Evolutionary conservation across 2,888 invertebrate species (phyloP).

Genomic region (Panopea generosa): DNA sequence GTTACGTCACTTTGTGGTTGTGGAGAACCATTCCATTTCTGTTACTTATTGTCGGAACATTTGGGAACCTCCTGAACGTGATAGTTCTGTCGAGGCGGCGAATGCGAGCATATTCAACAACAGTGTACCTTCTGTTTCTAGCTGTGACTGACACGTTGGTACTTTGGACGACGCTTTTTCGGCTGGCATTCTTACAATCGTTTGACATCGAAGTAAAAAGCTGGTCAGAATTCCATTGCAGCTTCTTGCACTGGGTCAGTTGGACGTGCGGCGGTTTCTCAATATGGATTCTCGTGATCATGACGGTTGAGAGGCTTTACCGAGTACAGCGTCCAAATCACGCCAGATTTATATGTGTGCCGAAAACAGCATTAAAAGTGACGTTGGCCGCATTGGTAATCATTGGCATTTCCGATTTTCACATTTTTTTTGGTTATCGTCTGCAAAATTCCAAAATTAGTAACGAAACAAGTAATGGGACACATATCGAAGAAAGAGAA

Average conservation of each 20-base stretch:
- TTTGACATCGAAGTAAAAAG: background rate
- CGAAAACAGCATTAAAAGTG: too few relatives aligned
- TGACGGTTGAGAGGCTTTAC: constrained; percentile 27
- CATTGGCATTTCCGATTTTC: too few relatives aligned
- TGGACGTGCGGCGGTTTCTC: constrained; percentile 21
- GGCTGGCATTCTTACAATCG: background rate
- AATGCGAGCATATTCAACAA: constrained; percentile 25
- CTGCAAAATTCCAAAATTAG: too few relatives aligned
- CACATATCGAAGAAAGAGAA: too few relatives aligned
- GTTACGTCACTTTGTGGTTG: constrained; percentile 2
- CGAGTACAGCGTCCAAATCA: constrained; percentile 15
- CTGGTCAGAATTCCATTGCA: constrained; percentile 7
- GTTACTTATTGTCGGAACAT: constrained; percentile 21
- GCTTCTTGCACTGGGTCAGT: constrained; percentile 3
- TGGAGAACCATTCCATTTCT: constrained; percentile 5
- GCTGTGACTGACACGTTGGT: constrained; percentile 22
- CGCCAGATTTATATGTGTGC: too few relatives aligned
- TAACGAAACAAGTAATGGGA: too few relatives aligned
- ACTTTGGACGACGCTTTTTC: constrained; percentile 16
- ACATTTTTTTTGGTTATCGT: too few relatives aligned
- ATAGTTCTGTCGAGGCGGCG: constrained; percentile 10
- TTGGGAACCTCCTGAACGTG: constrained; percentile 25
- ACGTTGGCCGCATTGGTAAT: too few relatives aligned
- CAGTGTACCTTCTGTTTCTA: constrained; percentile 19
- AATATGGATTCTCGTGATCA: constrained; percentile 11